Percentiles rank a stretch among this genome's conserved stretches.
phyloP scores from a whole-genome alignment of 2,888 invertebrate species.

The Isoperla grammatica region DNA sequence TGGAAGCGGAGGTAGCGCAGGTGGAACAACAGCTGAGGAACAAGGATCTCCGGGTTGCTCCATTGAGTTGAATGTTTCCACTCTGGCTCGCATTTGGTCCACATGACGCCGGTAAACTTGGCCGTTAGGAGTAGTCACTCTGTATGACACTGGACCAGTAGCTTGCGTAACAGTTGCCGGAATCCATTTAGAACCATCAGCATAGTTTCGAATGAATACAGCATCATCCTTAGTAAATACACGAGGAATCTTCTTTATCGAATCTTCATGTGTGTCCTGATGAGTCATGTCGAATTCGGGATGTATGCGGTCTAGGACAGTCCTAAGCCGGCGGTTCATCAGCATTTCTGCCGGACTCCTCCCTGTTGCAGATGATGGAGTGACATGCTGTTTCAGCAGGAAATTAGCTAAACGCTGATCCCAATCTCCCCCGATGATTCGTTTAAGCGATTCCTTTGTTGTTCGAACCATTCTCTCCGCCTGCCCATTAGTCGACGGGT shows the following conservation, averaged over 20 bases:
- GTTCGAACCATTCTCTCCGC: slow-evolving; percentile 35
- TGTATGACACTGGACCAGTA: slow-evolving; percentile 29
- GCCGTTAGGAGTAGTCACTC: slow-evolving; percentile 13
- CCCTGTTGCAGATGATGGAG: slow-evolving; percentile 29
- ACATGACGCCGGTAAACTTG: slow-evolving; percentile 23
- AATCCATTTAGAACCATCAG: slow-evolving; percentile 25
- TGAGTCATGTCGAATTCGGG: background rate
- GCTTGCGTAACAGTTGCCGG: slow-evolving; percentile 24
- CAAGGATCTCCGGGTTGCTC: too few relatives aligned
- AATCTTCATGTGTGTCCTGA: background rate
- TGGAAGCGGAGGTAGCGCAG: too few relatives aligned
- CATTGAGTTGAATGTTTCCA: too few relatives aligned
- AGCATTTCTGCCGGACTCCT: slow-evolving; percentile 29
- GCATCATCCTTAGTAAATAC: background rate
- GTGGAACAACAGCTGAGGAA: too few relatives aligned
- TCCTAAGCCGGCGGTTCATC: slow-evolving; percentile 26
- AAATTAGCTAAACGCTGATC: slow-evolving; percentile 24
- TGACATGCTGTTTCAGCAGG: slow-evolving; percentile 28
- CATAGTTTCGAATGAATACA: slow-evolving; percentile 13
- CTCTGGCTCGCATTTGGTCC: slow-evolving; percentile 26
- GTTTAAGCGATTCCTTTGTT: slow-evolving; percentile 28
- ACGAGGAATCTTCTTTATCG: too few relatives aligned
- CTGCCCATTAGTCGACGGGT: slow-evolving; percentile 34
- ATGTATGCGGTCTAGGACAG: slow-evolving; percentile 23
- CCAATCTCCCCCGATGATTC: slow-evolving; percentile 26